phyloP scores from a whole-genome alignment of 2,797 vertebrate genomes.

The Anguilla pacifica region DNA sequence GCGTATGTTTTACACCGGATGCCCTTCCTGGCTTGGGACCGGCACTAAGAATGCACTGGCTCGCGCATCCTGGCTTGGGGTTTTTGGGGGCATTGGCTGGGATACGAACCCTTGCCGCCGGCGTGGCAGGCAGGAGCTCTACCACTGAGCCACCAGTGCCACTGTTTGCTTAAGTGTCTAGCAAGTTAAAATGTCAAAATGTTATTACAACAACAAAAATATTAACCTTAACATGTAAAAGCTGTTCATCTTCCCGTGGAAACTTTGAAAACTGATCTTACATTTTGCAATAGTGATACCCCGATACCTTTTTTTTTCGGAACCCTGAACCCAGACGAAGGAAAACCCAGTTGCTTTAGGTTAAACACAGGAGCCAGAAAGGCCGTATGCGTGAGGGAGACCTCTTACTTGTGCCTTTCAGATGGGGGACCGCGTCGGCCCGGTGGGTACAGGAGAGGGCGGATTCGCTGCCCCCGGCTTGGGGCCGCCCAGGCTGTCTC shows the following conservation, averaged over 20 bases:
- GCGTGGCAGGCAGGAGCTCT: no score
- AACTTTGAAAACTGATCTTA: background rate
- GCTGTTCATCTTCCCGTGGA: background rate
- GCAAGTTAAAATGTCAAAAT: background rate
- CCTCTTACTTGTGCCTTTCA: conserved; percentile 43
- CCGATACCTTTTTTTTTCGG: no score
- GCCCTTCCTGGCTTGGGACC: no score
- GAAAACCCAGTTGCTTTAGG: background rate
- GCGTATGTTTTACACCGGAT: no score
- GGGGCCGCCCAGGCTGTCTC: conserved; percentile 42
- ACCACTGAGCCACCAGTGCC: no score
- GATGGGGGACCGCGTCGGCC: conserved; percentile 77
- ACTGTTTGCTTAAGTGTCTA: background rate
- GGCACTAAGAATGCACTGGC: no score
- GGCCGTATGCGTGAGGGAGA: background rate
- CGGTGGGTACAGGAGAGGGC: conserved; percentile 74
- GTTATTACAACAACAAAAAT: background rate
- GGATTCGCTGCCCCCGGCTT: conserved; percentile 46
- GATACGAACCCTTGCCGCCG: no score
- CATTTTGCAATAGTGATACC: background rate
- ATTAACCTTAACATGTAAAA: background rate
- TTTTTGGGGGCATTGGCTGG: no score
- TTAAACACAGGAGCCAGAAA: background rate
- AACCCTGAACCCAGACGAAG: background rate
- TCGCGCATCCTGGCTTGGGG: no score